Percentiles rank a stretch among this genome's conserved stretches.
Conservation (phyloP, 2,113 vertebrate genomes). For the Ochotona curzoniae region DNA sequence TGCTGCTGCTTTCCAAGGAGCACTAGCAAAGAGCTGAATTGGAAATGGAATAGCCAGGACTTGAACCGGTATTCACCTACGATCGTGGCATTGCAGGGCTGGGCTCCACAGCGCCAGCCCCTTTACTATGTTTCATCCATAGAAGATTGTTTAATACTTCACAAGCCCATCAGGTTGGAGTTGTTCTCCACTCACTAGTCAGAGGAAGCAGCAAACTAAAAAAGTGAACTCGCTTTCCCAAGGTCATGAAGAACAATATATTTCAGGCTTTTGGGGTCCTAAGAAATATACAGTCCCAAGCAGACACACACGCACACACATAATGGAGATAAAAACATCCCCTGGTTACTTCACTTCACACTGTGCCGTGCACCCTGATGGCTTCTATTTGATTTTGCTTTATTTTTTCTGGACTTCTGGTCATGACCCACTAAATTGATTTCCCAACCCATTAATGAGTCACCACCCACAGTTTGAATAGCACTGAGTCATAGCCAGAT, state of each 20-base stretch:
- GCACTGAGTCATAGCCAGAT: constrained; percentile 53
- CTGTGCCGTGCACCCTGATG: background rate
- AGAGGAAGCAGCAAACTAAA: constrained; percentile 12
- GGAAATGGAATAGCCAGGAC: no score
- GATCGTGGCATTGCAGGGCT: no score
- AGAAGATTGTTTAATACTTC: background rate
- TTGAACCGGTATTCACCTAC: no score
- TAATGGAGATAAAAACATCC: background rate
- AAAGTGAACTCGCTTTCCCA: background rate
- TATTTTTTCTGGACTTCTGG: constrained; percentile 56
- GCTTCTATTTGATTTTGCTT: constrained; percentile 21
- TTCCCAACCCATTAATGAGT: constrained; percentile 67
- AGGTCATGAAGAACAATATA: background rate
- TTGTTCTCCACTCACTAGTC: background rate
- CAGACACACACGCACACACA: background rate
- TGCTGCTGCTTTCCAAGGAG: no score
- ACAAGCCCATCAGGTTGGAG: background rate
- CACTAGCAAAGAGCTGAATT: no score
- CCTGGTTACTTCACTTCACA: background rate
- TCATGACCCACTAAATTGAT: constrained; percentile 62
- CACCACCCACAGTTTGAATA: constrained; percentile 16
- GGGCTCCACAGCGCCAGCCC: no score
- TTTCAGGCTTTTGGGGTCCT: constrained; percentile 47
- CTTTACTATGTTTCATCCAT: no score
- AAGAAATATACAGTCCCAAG: background rate